These are phyloP conservation scores for Lophius piscatorius DNA, from an alignment of 2,113 vertebrate genomes.

Conservation along the genomic window DNA sequence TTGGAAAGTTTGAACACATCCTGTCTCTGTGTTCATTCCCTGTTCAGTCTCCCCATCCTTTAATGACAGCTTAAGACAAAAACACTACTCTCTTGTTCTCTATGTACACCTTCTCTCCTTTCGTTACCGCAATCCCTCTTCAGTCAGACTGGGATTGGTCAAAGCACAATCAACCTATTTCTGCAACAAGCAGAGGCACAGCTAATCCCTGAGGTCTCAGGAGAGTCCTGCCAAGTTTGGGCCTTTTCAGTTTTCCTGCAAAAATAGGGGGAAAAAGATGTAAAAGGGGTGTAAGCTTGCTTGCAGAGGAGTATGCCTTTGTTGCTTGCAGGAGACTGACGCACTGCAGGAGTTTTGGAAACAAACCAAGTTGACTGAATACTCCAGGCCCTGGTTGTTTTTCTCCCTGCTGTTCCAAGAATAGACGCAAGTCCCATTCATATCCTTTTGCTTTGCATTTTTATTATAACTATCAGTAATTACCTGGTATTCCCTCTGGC, in stretches of 20 bases:
- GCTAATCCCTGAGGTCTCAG: slow-evolving; percentile 54
- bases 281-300: slow-evolving; percentile 55
- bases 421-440: slow-evolving; percentile 65
- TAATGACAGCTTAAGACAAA: slow-evolving; percentile 61
- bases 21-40: slow-evolving; percentile 45
- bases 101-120: slow-evolving; percentile 53
- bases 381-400: slow-evolving; percentile 49
- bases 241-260: slow-evolving; percentile 47
- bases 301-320: slow-evolving; percentile 58
- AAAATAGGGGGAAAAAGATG: slow-evolving; percentile 39
- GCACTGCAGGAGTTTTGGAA: slow-evolving; percentile 72
- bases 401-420: slow-evolving; percentile 42
- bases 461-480: slow-evolving; percentile 68
- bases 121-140: slow-evolving; percentile 32
- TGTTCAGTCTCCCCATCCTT: slow-evolving; percentile 39
- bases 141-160: slow-evolving; percentile 56
- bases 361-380: slow-evolving; percentile 59
- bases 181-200: slow-evolving; percentile 51
- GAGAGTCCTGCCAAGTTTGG: slow-evolving; percentile 65
- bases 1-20: slow-evolving; percentile 70
- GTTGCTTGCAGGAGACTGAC: slow-evolving; percentile 64
- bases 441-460: slow-evolving; percentile 44
- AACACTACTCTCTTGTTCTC: slow-evolving; percentile 69
- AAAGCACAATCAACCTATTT: slow-evolving; percentile 70
- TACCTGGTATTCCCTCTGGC: slow-evolving; percentile 49